A percentile compares a stretch with the other conserved stretches of the same genome.
Evolutionary conservation across 1,140 invertebrate genomes (phyloP).

Genomic region (Monochamus saltuarius): DNA sequence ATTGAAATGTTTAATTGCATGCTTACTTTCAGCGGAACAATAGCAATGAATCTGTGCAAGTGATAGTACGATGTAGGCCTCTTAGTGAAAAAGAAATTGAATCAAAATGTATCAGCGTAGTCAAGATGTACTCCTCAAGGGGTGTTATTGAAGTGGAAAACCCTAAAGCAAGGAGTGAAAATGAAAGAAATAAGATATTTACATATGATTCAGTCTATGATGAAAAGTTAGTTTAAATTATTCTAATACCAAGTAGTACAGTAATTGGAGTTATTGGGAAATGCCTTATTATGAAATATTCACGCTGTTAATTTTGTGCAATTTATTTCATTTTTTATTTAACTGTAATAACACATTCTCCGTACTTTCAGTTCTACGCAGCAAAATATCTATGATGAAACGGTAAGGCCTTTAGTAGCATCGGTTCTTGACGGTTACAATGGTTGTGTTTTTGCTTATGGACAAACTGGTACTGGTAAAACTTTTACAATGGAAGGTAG

Average conservation of each 20-base stretch:
- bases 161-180: conserved; percentile 57
- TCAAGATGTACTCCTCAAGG: conserved; percentile 63
- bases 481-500: conserved; percentile 89
- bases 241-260: too few relatives aligned
- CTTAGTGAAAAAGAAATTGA: conserved; percentile 79
- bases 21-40: conserved; percentile 15
- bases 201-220: conserved; percentile 95
- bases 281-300: too few relatives aligned
- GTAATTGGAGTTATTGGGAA: too few relatives aligned
- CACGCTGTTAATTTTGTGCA: too few relatives aligned
- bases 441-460: conserved; percentile 96
- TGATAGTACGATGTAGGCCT: conserved; percentile 88
- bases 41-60: conserved; percentile 78
- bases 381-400: conserved; percentile 92
- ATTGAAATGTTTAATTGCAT: conserved; percentile 4
- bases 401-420: conserved; percentile 90
- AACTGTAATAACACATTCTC: too few relatives aligned
- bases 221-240: conserved; percentile 55
- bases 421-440: conserved; percentile 95
- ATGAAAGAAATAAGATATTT: conserved; percentile 72
- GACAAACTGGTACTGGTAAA: conserved; percentile 70
- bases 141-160: conserved; percentile 70
- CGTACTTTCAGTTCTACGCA: conserved; percentile 71
- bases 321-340: too few relatives aligned
- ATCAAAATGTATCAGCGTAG: conserved; percentile 70